Percentiles rank a stretch among this genome's conserved stretches.
phyloP scores from a whole-genome alignment of 2,888 invertebrate species.

The Serrognathus titanus region DNA sequence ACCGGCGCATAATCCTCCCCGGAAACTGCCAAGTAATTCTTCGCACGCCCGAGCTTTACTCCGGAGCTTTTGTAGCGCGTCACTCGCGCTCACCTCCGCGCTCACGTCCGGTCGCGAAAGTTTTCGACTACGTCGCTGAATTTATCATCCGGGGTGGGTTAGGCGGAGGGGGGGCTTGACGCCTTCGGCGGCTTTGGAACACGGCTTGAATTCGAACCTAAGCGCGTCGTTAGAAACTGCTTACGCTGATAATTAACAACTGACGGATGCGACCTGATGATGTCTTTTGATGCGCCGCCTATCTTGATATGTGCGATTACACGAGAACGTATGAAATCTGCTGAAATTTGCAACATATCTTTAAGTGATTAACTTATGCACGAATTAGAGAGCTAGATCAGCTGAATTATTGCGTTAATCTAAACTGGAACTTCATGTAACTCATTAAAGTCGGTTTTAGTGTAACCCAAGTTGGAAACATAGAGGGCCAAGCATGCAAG shows the following conservation, averaged over 20 bases:
- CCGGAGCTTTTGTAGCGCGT: conserved; percentile 27
- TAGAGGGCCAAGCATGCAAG: too few species aligned
- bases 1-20: conserved; percentile 24
- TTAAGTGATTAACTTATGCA: too few species aligned
- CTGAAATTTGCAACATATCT: too few species aligned
- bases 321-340: too few species aligned
- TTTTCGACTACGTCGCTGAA: conserved; percentile 21
- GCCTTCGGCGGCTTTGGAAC: conserved; percentile 21
- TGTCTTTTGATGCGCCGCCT: not conserved
- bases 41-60: conserved; percentile 28
- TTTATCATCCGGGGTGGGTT: conserved; percentile 7
- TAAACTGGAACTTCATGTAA: too few species aligned
- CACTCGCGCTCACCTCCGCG: conserved; percentile 25
- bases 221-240: conserved; percentile 26
- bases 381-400: too few species aligned
- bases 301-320: too few species aligned
- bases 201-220: conserved; percentile 25
- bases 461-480: too few species aligned
- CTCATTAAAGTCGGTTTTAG: too few species aligned
- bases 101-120: conserved; percentile 27
- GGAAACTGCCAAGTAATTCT: conserved; percentile 30
- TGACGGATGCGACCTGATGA: too few species aligned
- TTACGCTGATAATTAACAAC: conserved; percentile 11
- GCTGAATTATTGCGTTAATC: too few species aligned
- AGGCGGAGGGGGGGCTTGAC: conserved; percentile 10